Base-by-base conservation (phyloP, 2,888 invertebrate species). In the Tortricodes alternella region DNA sequence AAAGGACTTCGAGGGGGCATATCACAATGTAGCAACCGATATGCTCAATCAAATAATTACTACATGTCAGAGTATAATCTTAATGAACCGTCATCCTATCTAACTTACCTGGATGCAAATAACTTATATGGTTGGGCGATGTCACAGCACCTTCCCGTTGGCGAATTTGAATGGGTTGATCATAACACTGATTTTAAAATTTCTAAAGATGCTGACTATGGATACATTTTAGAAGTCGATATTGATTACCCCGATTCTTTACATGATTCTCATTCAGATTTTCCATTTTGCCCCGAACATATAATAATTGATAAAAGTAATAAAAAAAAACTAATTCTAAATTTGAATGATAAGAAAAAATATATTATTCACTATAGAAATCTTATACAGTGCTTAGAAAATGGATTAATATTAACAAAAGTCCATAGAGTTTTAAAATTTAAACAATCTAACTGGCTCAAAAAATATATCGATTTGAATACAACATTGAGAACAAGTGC, bases 181-280 rank as follows among this genome's bases (percentile, higher is more conserved):
- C 9, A 3, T 9, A 8, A 6, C 7, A 46, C 34, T 0, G 32
- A 34, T 34, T 24, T 59, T 7, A 9, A 21, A 1, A 24, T 21
- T 13, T 43, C 53, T 1, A 29, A 59, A 29, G 21, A 59, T 32
- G 15, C 41, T 23, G 39, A 50, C 9, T 15, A 29, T 19, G 57
- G 53, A 7, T 60, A 46, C 37, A 46, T 59, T 8, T 24, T 62
- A 35, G 59, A 60, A 46, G 60, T 62, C 0, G 60, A 62, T n/a
- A 13, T 60, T 2, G 44, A 48, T 0, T 62, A 62, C 15, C 60
- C 62, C 1, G 21, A 37, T 2, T 2, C 46, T 9, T 34, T 61
- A 2, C 63, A 63, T 5, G 39, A 59, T 21, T 2, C 13, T 0
- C 61, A 61, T 32, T 48, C 37, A 13, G 59, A 63, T 49, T 23